These are phyloP conservation scores for Sciurus carolinensis DNA, from an alignment of 2,797 vertebrate genomes.

Conservation along the genomic window DNA sequence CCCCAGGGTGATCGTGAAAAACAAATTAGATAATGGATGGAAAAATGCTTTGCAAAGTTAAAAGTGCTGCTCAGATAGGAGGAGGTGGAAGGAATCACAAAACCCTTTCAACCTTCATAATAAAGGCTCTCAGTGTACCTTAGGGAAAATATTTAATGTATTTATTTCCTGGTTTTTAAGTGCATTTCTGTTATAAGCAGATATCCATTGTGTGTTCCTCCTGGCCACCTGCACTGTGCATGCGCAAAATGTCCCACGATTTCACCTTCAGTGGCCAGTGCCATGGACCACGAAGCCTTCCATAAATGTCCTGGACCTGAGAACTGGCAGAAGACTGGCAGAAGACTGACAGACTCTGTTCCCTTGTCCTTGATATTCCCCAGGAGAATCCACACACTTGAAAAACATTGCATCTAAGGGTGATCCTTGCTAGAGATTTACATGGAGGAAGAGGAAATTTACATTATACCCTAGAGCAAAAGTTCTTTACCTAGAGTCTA, in stretches of 20 bases:
- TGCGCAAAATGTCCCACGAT: background rate
- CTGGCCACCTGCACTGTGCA: background rate
- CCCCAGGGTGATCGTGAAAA: background rate
- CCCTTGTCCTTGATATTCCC: background rate
- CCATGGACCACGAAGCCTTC: background rate
- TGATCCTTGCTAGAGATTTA: background rate
- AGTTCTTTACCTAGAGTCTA: background rate
- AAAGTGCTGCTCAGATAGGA: background rate
- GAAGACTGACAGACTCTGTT: background rate
- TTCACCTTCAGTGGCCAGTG: background rate
- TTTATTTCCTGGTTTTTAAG: background rate
- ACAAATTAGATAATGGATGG: conserved; percentile 49
- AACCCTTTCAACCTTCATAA: background rate
- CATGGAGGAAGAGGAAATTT: background rate
- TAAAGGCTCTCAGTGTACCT: background rate
- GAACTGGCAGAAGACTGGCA: background rate
- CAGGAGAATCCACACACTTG: background rate
- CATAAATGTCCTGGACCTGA: background rate
- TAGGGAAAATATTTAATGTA: conserved; percentile 59
- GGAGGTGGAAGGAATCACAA: conserved; percentile 5
- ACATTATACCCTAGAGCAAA: background rate
- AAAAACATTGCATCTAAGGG: background rate
- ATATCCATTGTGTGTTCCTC: background rate
- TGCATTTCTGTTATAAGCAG: background rate
- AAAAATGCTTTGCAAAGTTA: conserved; percentile 18